Conservation (phyloP, 2,113 vertebrate species). For the Anas platyrhynchos region DNA sequence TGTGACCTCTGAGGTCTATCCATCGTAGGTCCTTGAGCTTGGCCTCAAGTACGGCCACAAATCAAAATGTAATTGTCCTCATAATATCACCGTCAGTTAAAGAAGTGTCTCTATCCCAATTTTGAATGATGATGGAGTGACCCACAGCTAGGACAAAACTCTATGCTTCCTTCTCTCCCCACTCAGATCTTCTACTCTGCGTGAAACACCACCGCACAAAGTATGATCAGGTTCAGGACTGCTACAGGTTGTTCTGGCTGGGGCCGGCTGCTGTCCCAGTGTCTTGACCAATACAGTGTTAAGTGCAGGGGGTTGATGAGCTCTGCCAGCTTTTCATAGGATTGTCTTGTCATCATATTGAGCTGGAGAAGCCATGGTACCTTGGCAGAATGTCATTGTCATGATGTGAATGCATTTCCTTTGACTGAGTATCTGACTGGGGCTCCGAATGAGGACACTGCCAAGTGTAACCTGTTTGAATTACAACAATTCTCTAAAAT, state of each 20-base stretch:
- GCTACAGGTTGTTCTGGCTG: not conserved
- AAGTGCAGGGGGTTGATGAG: not conserved
- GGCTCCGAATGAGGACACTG: not conserved
- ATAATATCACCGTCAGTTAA: not conserved
- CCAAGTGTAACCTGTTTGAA: not conserved
- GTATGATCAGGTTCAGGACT: not conserved
- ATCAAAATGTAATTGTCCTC: not conserved
- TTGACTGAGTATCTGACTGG: not conserved
- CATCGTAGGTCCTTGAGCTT: not conserved
- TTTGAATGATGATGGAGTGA: not conserved
- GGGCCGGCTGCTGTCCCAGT: not conserved
- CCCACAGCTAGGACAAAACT: not conserved
- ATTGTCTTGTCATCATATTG: not conserved
- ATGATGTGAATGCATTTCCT: not conserved
- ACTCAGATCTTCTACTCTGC: not conserved
- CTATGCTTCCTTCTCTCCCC: not conserved
- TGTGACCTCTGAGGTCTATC: not conserved
- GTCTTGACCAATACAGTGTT: not conserved
- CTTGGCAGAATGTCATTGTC: not conserved
- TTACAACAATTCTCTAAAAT: not conserved
- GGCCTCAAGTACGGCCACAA: not conserved
- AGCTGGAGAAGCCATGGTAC: not conserved
- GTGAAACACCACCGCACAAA: not conserved
- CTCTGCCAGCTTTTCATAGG: not conserved
- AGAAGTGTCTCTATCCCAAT: not conserved